Conservation (phyloP, 1,140 invertebrate species). For the Heterodera carotae region DNA sequence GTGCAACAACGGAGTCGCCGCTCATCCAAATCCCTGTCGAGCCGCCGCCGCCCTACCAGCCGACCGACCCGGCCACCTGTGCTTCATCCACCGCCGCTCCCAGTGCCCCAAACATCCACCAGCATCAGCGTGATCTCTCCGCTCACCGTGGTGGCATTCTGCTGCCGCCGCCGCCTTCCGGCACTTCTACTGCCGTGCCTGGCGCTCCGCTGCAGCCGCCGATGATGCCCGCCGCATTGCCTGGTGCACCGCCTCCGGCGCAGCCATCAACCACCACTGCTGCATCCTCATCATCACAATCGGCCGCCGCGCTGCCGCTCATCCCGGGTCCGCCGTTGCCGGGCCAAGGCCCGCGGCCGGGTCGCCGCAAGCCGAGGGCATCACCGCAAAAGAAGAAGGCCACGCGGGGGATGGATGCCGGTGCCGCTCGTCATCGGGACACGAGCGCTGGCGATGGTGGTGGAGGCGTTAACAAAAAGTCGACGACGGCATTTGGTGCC, state of each 20-base stretch:
- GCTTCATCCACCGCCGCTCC: conserved; percentile 20
- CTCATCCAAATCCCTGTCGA: conserved; percentile 30
- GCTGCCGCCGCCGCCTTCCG: neutral
- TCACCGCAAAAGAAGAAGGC: conserved; percentile 12
- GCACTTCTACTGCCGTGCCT: neutral
- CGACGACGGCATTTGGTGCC: neutral
- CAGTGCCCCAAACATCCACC: neutral
- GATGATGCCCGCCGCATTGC: conserved; percentile 35
- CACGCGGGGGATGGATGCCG: too few species aligned
- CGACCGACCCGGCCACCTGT: conserved; percentile 39
- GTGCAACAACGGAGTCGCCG: conserved; percentile 15
- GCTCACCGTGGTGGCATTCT: too few species aligned
- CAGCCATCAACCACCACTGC: neutral
- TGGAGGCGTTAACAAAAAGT: too few species aligned
- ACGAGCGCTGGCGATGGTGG: too few species aligned
- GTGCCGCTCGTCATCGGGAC: neutral
- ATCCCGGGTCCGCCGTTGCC: conserved; percentile 43
- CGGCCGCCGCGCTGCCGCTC: conserved; percentile 27
- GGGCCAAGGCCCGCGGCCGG: conserved; percentile 42
- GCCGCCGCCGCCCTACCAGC: conserved; percentile 58
- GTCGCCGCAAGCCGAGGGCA: conserved; percentile 32
- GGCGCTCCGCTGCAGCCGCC: neutral
- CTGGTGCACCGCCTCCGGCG: conserved; percentile 43
- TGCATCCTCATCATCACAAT: neutral
- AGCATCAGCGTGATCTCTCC: neutral